Percentiles rank a stretch among this genome's conserved stretches.
Conservation (phyloP, 2,888 invertebrate species). For the Rotaria macrura region DNA sequence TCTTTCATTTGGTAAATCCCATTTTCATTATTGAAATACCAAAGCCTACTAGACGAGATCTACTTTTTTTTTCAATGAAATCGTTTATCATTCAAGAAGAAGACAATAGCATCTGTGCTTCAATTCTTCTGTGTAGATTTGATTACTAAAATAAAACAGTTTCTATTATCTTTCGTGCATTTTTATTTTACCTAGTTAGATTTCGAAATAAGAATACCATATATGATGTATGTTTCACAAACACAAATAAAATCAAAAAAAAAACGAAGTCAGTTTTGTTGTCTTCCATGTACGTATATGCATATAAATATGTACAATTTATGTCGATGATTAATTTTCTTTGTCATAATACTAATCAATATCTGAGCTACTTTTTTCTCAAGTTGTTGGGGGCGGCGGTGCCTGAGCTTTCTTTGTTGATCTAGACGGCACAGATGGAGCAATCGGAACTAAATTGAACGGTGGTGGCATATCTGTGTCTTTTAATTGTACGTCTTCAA, state of each 20-base stretch:
- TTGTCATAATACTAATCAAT: background rate
- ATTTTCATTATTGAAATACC: no score
- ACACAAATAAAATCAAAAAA: background rate
- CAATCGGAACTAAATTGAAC: background rate
- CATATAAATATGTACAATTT: no score
- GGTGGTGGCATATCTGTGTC: background rate
- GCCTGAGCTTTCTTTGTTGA: background rate
- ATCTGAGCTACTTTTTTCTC: background rate
- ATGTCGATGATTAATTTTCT: background rate
- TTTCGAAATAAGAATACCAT: background rate
- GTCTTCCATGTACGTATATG: no score
- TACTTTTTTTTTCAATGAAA: no score
- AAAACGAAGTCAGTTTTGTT: background rate
- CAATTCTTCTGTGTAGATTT: no score
- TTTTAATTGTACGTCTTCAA: background rate
- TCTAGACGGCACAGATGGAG: background rate
- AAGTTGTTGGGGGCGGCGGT: background rate
- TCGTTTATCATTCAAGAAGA: no score
- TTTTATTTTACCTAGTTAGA: background rate
- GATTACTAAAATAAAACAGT: no score
- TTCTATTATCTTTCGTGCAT: no score
- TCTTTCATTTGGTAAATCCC: no score
- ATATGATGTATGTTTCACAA: background rate
- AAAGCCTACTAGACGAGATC: no score
- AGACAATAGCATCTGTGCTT: no score